Evolutionary conservation across 2,888 invertebrate genomes (phyloP), one percentile per base, ranked within the genome.

Genomic region (Caenorhabditis sp.): DNA sequence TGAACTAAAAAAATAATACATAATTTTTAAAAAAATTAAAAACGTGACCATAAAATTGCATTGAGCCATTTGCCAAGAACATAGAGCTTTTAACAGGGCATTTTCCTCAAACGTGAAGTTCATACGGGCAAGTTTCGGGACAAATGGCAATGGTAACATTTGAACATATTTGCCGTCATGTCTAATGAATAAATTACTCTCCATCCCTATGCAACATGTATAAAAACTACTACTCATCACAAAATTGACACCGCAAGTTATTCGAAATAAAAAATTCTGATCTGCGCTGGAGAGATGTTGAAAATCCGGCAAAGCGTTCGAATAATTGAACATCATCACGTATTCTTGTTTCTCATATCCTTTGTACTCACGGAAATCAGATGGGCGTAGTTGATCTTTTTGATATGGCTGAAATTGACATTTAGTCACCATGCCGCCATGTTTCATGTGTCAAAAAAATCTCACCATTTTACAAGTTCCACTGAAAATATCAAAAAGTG

Each of bases 291-390:
- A 61, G 1, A 74, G 57, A 0, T 70, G 59, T 12, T 74, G 63
- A 25, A 74, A 69, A 2, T 62, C 70, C 31, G 67, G 67, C 1
- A 74, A 27, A 12, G 69, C 63, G 57, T 67, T 70, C 12, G 70
- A 63, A 54, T 74, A 74, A 59, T 74, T 74, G 67, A 74, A 74
- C 43, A 74, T 43, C 70, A 74, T 74, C 23, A 74, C 70, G 63
- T 74, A 74, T 43, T 74, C 74, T 14, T 70, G 67, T 49, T 74
- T 74, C 43, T 69, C 59, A 53, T 70, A 74, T 20, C 74, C 74
- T 10, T 61, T 59, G 26, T 67, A 74, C 0, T 60, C 20, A 0
- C 69, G 67, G 56, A 70, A 69, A 49, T 74, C 74, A 61, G 70
- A 74, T 31, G 69, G 67, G 31, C 61, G 67, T 1, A 74, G 57